phyloP scores from a whole-genome alignment of 2,113 vertebrate genomes.

The Struthio camelus region DNA sequence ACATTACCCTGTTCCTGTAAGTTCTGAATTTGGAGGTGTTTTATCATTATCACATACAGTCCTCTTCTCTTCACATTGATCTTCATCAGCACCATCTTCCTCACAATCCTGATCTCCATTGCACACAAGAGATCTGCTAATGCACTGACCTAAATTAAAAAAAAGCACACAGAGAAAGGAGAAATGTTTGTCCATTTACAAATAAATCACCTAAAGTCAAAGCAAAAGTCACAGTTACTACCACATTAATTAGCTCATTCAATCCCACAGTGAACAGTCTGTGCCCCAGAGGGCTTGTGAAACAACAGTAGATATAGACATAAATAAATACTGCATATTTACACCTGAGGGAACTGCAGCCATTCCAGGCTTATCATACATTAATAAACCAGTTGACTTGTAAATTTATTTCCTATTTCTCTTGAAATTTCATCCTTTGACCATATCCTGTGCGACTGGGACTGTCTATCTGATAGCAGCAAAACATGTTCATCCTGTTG shows the following conservation, averaged over 20 bases:
- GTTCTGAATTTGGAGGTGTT: slow-evolving; percentile 80
- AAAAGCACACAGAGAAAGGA: background rate
- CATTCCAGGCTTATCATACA: background rate
- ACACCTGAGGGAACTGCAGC: background rate
- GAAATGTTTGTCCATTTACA: background rate
- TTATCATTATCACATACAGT: slow-evolving; percentile 77
- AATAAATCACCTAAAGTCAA: background rate
- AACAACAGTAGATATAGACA: background rate
- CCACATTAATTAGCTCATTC: background rate
- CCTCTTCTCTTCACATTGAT: slow-evolving; percentile 71
- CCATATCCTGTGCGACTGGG: background rate
- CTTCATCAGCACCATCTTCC: slow-evolving; percentile 84
- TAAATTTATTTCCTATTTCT: background rate
- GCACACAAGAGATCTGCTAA: slow-evolving; percentile 83
- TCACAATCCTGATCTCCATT: slow-evolving; percentile 92
- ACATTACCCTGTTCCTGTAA: slow-evolving; percentile 83
- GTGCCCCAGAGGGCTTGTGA: background rate
- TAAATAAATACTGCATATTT: background rate
- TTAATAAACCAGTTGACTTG: background rate
- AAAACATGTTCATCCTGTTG: background rate
- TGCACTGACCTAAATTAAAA: slow-evolving; percentile 81
- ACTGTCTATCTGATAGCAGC: background rate
- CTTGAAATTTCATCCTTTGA: background rate
- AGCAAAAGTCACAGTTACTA: background rate
- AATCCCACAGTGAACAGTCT: background rate